These are phyloP conservation scores for Fistularia tabacaria DNA, from an alignment of 2,797 vertebrate genomes.

Conservation along the genomic window DNA sequence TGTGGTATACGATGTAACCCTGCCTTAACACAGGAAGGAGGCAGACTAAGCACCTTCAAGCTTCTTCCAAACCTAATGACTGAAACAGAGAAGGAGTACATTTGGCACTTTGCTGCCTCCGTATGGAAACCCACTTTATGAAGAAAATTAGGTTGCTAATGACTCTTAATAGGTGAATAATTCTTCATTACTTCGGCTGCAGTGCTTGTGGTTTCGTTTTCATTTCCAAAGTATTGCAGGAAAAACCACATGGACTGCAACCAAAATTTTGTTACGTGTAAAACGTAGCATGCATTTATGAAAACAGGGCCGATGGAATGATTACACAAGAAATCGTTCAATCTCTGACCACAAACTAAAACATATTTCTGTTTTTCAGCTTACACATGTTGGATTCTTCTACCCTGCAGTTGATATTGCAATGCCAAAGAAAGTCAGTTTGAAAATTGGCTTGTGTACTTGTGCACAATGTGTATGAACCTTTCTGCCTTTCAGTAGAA, in stretches of 20 bases:
- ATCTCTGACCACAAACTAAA: no score
- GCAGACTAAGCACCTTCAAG: conserved; percentile 27
- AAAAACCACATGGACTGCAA: not conserved
- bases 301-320: no score
- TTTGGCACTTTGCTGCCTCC: conserved; percentile 19
- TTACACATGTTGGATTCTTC: no score
- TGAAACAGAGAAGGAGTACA: conserved; percentile 22
- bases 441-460: no score
- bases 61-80: conserved; percentile 20
- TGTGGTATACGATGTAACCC: conserved; percentile 16
- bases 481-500: no score
- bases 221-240: conserved; percentile 14
- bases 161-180: conserved; percentile 47
- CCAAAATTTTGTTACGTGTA: no score
- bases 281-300: no score
- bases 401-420: no score
- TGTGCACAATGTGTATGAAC: no score
- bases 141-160: conserved; percentile 47
- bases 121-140: conserved; percentile 42
- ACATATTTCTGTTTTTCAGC: no score
- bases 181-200: conserved; percentile 34
- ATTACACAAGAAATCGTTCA: no score
- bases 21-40: conserved; percentile 6
- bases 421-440: no score
- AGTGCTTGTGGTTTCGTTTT: conserved; percentile 39